phyloP scores from a whole-genome alignment of 1,140 invertebrate genomes.

The Phortica variegata region DNA sequence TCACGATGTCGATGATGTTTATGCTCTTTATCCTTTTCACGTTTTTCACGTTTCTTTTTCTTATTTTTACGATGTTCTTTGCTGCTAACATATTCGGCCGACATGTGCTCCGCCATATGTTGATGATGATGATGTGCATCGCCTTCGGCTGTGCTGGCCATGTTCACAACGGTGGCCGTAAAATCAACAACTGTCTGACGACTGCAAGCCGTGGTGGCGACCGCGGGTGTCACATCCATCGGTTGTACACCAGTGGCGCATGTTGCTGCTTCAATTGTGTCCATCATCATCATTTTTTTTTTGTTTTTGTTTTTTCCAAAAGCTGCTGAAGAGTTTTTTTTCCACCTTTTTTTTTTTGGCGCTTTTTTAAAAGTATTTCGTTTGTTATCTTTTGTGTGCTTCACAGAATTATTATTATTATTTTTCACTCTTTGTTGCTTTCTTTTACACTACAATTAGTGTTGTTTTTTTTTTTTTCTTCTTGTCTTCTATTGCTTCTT shows the following conservation, averaged over 20 bases:
- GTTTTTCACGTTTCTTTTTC: slow-evolving; percentile 54
- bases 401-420: too few relatives aligned
- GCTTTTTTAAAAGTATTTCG: slow-evolving; percentile 5
- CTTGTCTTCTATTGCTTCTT: not conserved
- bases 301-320: not conserved
- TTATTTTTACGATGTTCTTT: slow-evolving; percentile 54
- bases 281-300: slow-evolving; percentile 55
- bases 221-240: slow-evolving; percentile 45
- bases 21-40: slow-evolving; percentile 50
- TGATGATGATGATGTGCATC: slow-evolving; percentile 39
- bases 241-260: slow-evolving; percentile 19
- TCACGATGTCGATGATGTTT: slow-evolving; percentile 33
- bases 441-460: slow-evolving; percentile 34
- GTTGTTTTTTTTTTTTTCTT: not conserved
- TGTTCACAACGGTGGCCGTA: slow-evolving; percentile 41
- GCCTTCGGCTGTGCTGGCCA: slow-evolving; percentile 36
- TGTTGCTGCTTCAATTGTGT: slow-evolving; percentile 40
- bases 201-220: slow-evolving; percentile 31
- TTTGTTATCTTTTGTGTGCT: slow-evolving; percentile 13
- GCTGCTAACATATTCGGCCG: slow-evolving; percentile 47
- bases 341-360: not conserved
- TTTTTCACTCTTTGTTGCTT: not conserved
- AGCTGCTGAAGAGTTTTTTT: slow-evolving; percentile 6
- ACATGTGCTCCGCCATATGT: slow-evolving; percentile 47
- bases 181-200: slow-evolving; percentile 24